Evolutionary conservation across 2,113 vertebrate genomes (phyloP), one percentile per base, ranked within the genome.

Genomic region (Tauraco erythrolophus): DNA sequence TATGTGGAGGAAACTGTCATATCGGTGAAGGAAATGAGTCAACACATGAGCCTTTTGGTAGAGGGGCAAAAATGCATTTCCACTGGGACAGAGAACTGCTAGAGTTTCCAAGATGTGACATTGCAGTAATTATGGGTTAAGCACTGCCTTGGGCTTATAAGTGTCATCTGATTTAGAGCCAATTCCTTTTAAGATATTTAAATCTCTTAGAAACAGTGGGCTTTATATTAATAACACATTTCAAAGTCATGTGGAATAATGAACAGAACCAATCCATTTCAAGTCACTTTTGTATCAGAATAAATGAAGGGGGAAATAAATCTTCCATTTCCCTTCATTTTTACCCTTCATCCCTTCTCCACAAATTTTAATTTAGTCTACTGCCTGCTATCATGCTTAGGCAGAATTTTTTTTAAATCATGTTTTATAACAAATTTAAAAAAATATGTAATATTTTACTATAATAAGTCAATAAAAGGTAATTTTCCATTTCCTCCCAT

Each of bases 81-180:
- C 98, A 98, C 96, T 98, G 98, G 99, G 99, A 99, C 89, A 97
- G 94, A 97, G 98, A 98, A 98, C 95, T 98, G 98, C 98, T 99
- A 98, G 98, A 98, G 97, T 99, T 99, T 99, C 99, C 98, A 98
- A 98, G 98, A 97, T 97, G 98, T 99, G 99, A 99, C 99, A 98
- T 54, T 97, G 98, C 97, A 98, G 97, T 99, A 99, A 99, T 99
- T 99, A 99, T 88, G 96, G 99, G 99, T 99, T 99, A 99, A 99
- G 98, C 99, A 99, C 98, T 98, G 99, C 99, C 99, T 98, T 98
- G 98, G 98, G 99, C 99, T 98, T 98, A 89, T 94, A 97, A 97
- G 97, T 98, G 98, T 97, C 98, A 98, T 98, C 96, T 97, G 98
- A 98, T 98, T 98, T 98, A 98, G 98, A 98, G 97, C 97, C 98